Conservation (phyloP, 2,888 invertebrate genomes). For the Gymnocheta viridis region DNA sequence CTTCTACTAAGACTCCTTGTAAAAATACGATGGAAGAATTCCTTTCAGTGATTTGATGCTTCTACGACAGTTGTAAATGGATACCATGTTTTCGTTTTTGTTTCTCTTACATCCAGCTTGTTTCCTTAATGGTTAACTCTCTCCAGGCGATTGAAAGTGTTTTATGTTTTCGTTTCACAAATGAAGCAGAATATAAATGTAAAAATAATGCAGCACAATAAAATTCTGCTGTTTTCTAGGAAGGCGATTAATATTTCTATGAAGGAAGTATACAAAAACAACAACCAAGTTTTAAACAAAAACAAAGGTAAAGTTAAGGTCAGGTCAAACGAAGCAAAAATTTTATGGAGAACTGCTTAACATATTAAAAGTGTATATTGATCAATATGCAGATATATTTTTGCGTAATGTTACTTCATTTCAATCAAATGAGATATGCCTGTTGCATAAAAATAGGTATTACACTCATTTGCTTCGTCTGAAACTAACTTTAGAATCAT, state of each 20-base stretch:
- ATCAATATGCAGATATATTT: no score
- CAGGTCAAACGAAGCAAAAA: no score
- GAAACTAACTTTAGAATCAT: slow-evolving; percentile 13
- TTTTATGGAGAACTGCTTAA: no score
- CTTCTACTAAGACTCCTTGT: background rate
- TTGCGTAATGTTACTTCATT: no score
- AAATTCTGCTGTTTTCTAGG: background rate
- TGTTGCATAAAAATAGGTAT: background rate
- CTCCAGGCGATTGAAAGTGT: slow-evolving; percentile 59
- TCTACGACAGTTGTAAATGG: slow-evolving; percentile 27
- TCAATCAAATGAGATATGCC: no score
- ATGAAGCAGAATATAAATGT: slow-evolving; percentile 57
- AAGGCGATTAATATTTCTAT: background rate
- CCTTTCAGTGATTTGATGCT: slow-evolving; percentile 32
- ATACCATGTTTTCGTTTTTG: slow-evolving; percentile 7
- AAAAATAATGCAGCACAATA: slow-evolving; percentile 12
- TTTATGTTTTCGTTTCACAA: slow-evolving; percentile 60
- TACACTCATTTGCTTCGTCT: background rate
- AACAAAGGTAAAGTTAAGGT: slow-evolving; percentile 1
- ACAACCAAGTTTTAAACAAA: background rate
- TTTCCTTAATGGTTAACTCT: slow-evolving; percentile 25
- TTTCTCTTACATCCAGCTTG: slow-evolving; percentile 16
- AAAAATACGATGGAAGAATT: slow-evolving; percentile 2
- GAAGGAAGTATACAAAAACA: background rate
- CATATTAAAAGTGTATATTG: no score